Conservation (phyloP, 92 coral and sea anemone species). For the Palythoa heliodiscus region DNA sequence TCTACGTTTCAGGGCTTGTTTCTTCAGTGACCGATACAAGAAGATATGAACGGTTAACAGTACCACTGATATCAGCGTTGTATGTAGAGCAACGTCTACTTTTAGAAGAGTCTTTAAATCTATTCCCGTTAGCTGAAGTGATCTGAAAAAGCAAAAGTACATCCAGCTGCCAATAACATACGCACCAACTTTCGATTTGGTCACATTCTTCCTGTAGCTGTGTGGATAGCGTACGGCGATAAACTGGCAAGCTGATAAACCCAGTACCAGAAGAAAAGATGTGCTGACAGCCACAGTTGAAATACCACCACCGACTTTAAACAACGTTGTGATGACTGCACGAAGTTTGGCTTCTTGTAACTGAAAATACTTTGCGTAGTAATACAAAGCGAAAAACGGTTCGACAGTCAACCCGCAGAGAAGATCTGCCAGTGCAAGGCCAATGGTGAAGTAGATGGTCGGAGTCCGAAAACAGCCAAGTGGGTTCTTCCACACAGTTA, state of each 20-base stretch:
- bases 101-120: conserved; percentile 51
- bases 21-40: conserved; percentile 64
- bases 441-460: conserved; percentile 74
- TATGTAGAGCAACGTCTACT: conserved; percentile 69
- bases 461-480: conserved; percentile 77
- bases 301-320: conserved; percentile 63
- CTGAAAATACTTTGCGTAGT: conserved; percentile 58
- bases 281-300: conserved; percentile 79
- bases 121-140: conserved; percentile 69
- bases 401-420: conserved; percentile 77
- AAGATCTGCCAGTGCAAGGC: conserved; percentile 72
- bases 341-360: conserved; percentile 39
- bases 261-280: conserved; percentile 75
- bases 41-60: conserved; percentile 63
- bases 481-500: conserved; percentile 76
- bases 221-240: conserved; percentile 82
- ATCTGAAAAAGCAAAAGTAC: conserved; percentile 64
- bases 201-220: conserved; percentile 65
- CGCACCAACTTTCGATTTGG: conserved; percentile 58
- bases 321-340: conserved; percentile 27
- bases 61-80: conserved; percentile 63
- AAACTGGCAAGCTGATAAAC: conserved; percentile 75
- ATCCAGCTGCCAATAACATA: conserved; percentile 61
- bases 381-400: conserved; percentile 68
- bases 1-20: conserved; percentile 19